phyloP scores from a whole-genome alignment of 2,888 invertebrate genomes.

The Phyllotreta striolata region DNA sequence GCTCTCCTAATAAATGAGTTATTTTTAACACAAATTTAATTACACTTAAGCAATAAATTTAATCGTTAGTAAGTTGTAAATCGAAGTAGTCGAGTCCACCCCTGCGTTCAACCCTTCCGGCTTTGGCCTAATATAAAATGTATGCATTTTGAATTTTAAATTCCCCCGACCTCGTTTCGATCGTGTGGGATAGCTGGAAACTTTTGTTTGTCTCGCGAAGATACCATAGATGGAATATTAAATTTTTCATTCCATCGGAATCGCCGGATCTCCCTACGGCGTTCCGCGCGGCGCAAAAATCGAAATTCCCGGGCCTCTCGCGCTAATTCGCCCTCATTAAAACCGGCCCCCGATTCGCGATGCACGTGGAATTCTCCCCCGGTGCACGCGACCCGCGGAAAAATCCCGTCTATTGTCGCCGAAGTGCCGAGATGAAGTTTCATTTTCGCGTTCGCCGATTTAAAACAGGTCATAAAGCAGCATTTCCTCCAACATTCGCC shows the following conservation, averaged over 20 bases:
- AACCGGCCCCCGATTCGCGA: not conserved
- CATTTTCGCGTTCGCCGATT: constrained; percentile 14
- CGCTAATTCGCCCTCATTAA: not conserved
- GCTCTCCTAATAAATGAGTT: no score
- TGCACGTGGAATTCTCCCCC: no score
- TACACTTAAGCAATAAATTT: no score
- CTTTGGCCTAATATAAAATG: constrained; percentile 11
- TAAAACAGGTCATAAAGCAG: constrained; percentile 10
- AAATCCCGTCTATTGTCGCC: constrained; percentile 18
- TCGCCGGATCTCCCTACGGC: not conserved
- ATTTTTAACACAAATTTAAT: no score
- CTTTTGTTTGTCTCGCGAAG: constrained; percentile 27
- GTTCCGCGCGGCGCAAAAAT: not conserved
- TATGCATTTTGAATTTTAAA: constrained; percentile 24
- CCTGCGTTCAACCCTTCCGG: not conserved
- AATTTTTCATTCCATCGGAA: constrained; percentile 17
- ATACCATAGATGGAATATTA: constrained; percentile 28
- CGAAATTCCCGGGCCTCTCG: not conserved
- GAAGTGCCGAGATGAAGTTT: constrained; percentile 15
- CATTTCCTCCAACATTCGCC: not conserved
- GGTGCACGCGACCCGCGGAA: constrained; percentile 4
- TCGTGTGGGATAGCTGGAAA: constrained; percentile 21
- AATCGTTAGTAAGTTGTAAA: no score
- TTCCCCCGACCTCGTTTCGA: constrained; percentile 24
- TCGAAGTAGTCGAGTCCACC: not conserved